Conservation (phyloP, 2,888 invertebrate genomes). For the Falcaria lacertinaria region DNA sequence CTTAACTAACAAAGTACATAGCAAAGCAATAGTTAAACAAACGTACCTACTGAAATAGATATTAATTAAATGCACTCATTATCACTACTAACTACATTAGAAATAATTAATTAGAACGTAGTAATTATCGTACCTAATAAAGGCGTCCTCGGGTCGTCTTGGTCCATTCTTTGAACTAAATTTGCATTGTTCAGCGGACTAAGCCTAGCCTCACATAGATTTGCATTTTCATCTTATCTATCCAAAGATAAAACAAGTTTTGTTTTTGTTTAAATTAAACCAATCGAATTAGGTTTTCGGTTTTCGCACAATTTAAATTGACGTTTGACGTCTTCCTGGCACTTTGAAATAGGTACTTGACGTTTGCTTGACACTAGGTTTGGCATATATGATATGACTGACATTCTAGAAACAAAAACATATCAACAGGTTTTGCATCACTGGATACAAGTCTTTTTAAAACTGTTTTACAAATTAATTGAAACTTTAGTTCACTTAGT, state of each 20-base stretch:
- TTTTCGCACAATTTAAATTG: neutral
- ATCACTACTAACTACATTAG: no score
- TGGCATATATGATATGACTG: no score
- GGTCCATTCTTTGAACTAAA: conserved; percentile 30
- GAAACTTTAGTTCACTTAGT: no score
- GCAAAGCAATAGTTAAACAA: no score
- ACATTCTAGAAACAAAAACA: no score
- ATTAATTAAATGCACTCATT: no score
- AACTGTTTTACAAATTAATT: no score
- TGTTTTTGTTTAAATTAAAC: neutral
- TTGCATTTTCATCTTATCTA: conserved; percentile 1
- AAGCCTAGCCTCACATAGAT: neutral
- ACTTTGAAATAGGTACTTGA: neutral
- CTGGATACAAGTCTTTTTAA: no score
- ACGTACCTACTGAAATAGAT: no score
- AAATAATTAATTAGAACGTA: no score
- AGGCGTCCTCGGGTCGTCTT: conserved; percentile 42
- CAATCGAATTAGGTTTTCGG: neutral
- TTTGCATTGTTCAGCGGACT: neutral
- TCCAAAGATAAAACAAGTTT: neutral
- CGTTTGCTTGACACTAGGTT: neutral
- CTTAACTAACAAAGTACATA: no score
- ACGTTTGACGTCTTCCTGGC: neutral
- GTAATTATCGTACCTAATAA: conserved; percentile 41
- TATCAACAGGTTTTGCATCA: no score